A percentile compares a stretch with the other conserved stretches of the same genome.
phyloP scores from a whole-genome alignment of 2,113 vertebrate species.

The Albula goreensis region DNA sequence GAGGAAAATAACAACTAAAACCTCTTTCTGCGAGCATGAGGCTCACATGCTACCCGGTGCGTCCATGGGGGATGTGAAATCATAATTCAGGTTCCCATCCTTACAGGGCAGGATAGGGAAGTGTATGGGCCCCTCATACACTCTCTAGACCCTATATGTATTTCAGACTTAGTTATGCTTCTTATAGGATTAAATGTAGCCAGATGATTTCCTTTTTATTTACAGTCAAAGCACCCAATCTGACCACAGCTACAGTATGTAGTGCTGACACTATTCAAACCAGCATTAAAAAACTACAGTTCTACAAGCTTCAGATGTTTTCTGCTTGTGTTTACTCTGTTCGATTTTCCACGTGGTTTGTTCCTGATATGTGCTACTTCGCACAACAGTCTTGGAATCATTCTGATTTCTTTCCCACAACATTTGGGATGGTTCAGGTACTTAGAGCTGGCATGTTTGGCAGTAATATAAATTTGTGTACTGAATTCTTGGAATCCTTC shows the following conservation, averaged over 20 bases:
- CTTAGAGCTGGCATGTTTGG: background rate
- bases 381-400: background rate
- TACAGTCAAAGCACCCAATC: slow-evolving; percentile 62
- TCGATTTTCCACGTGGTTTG: slow-evolving; percentile 9
- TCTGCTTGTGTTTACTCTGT: slow-evolving; percentile 50
- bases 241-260: slow-evolving; percentile 54
- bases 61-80: slow-evolving; percentile 13
- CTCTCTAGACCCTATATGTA: slow-evolving; percentile 49
- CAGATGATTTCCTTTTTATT: slow-evolving; percentile 64
- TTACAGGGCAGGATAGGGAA: slow-evolving; percentile 40
- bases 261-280: slow-evolving; percentile 55
- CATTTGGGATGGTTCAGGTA: background rate
- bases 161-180: slow-evolving; percentile 63
- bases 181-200: slow-evolving; percentile 63
- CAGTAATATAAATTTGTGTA: background rate
- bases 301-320: slow-evolving; percentile 55
- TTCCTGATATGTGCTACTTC: background rate
- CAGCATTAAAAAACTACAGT: slow-evolving; percentile 58
- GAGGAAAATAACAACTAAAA: background rate
- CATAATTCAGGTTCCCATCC: slow-evolving; percentile 38
- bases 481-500: background rate
- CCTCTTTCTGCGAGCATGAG: background rate
- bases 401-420: background rate
- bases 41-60: background rate
- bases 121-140: slow-evolving; percentile 34